Percentiles rank a stretch among this genome's conserved stretches.
Conservation (phyloP, 2,888 invertebrate genomes). For the Limnephilus marmoratus region DNA sequence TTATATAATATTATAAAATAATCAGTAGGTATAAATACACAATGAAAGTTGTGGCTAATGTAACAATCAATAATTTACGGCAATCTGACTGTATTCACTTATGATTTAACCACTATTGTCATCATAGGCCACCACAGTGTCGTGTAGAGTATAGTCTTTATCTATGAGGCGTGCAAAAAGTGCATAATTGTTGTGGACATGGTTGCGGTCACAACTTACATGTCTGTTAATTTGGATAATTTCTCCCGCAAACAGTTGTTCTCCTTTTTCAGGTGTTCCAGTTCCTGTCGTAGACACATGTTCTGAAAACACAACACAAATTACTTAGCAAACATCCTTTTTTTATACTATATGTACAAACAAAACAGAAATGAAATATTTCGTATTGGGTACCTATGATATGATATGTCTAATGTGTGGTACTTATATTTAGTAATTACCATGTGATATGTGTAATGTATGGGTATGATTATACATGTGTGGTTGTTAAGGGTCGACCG, state of each 20-base stretch:
- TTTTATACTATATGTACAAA: too few species aligned
- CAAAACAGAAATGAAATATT: too few species aligned
- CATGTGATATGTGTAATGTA: too few species aligned
- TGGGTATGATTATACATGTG: too few species aligned
- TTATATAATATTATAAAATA: constrained; percentile 28
- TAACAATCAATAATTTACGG: constrained; percentile 51
- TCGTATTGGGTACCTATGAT: too few species aligned
- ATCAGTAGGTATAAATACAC: constrained; percentile 16
- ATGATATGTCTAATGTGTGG: too few species aligned
- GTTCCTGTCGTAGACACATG: constrained; percentile 91
- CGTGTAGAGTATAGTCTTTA: constrained; percentile 55
- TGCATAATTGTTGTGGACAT: constrained; percentile 46
- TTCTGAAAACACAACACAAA: constrained; percentile 80
- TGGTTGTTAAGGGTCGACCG: too few species aligned
- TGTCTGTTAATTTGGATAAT: constrained; percentile 92
- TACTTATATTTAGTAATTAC: too few species aligned
- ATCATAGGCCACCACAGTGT: constrained; percentile 55
- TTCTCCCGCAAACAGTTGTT: constrained; percentile 93
- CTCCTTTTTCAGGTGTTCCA: constrained; percentile 94
- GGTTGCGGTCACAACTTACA: constrained; percentile 73
- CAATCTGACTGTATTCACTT: constrained; percentile 49
- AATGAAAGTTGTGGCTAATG: constrained; percentile 38
- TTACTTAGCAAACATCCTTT: neutral
- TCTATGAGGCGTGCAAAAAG: constrained; percentile 60
- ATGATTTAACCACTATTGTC: constrained; percentile 54